A percentile compares a stretch with the other conserved stretches of the same genome.
phyloP scores from a whole-genome alignment of 2,888 invertebrate genomes.

The Anorthoa munda region DNA sequence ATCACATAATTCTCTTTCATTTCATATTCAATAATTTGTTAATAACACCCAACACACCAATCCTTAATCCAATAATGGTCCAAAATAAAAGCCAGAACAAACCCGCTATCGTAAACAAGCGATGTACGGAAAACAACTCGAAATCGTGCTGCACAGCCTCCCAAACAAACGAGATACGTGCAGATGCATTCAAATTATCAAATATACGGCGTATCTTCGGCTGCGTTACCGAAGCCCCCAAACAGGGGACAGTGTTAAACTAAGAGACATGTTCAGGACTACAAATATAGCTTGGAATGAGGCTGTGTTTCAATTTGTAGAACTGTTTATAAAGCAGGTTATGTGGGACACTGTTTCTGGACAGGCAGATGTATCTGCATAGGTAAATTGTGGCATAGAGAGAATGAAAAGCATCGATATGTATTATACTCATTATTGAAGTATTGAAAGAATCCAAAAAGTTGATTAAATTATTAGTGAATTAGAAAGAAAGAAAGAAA shows the following conservation, averaged over 20 bases:
- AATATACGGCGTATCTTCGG: conserved; percentile 48
- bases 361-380: neutral
- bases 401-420: neutral
- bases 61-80: conserved; percentile 21
- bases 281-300: conserved; percentile 34
- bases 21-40: neutral
- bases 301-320: conserved; percentile 36
- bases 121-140: conserved; percentile 28
- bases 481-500: too few relatives aligned
- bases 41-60: neutral
- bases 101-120: conserved; percentile 26
- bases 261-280: conserved; percentile 35
- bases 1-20: neutral
- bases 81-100: conserved; percentile 31
- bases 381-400: neutral
- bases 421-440: too few relatives aligned
- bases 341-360: neutral
- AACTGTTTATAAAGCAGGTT: conserved; percentile 9
- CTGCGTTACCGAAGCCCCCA: conserved; percentile 37
- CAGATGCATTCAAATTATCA: conserved; percentile 63
- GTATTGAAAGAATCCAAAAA: too few relatives aligned
- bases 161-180: conserved; percentile 53
- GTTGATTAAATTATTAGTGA: too few relatives aligned
- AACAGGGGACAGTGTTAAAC: conserved; percentile 50
- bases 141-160: conserved; percentile 37